A percentile compares a stretch with the other conserved stretches of the same genome.
Conservation (phyloP, 2,113 vertebrate species). For the Rhineura floridana region DNA sequence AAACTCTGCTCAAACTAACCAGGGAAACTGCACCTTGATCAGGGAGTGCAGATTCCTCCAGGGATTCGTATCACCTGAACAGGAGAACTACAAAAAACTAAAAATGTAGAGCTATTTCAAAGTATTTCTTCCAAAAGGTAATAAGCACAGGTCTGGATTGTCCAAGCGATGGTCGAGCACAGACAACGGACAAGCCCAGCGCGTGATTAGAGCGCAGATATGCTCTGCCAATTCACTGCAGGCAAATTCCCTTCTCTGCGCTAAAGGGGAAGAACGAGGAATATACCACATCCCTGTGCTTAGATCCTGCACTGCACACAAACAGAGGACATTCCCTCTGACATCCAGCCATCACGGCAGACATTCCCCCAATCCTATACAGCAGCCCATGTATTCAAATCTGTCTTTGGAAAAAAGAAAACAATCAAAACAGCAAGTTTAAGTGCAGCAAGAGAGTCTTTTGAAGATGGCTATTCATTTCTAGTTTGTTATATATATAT, state of each 20-base stretch:
- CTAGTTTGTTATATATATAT: conserved; percentile 48
- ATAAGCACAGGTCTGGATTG: not conserved
- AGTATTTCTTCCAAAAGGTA: conserved; percentile 11
- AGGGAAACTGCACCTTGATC: not conserved
- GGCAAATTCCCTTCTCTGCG: not conserved
- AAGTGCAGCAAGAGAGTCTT: conserved; percentile 3
- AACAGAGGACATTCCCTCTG: not conserved
- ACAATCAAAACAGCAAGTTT: conserved; percentile 6
- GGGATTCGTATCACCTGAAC: conserved; percentile 14
- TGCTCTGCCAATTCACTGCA: fast-evolving
- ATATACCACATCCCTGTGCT: not conserved
- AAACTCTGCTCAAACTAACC: conserved; percentile 6
- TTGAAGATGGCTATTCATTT: conserved; percentile 68
- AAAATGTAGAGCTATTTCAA: not conserved
- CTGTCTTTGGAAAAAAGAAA: not conserved
- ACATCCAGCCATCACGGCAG: not conserved
- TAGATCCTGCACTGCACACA: not conserved
- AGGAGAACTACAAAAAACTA: not conserved
- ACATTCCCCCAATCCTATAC: not conserved
- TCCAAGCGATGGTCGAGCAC: not conserved
- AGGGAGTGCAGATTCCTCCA: not conserved
- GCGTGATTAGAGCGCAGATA: not conserved
- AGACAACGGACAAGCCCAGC: not conserved
- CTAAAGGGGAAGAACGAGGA: not conserved
- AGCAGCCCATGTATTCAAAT: not conserved